Conservation (phyloP, 2,797 vertebrate species). For the Sebastes hopkinsi region DNA sequence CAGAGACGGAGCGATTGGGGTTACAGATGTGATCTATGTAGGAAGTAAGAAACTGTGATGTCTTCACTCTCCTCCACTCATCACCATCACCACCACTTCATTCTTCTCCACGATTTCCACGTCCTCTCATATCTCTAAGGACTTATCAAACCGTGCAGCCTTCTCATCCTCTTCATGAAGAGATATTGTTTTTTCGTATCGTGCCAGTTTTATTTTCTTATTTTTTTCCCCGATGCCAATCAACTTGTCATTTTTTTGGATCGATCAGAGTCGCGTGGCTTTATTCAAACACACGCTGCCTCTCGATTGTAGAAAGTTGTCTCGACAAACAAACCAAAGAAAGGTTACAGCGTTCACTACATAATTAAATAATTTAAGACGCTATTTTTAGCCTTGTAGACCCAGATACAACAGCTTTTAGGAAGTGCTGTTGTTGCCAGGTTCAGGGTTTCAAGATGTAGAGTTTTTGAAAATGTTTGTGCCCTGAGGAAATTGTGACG, state of each 20-base stretch:
- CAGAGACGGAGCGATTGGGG: slow-evolving; percentile 28
- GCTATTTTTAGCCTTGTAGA: slow-evolving; percentile 45
- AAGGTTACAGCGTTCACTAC: slow-evolving; percentile 23
- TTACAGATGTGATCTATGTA: slow-evolving; percentile 47
- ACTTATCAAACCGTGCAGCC: slow-evolving; percentile 64
- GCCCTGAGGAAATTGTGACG: not conserved
- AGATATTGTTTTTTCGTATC: slow-evolving; percentile 10
- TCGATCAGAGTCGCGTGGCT: slow-evolving; percentile 9
- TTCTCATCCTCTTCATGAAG: slow-evolving; percentile 29
- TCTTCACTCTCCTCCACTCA: slow-evolving; percentile 54
- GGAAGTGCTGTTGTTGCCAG: slow-evolving; percentile 14
- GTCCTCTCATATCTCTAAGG: slow-evolving; percentile 52
- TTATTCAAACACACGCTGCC: slow-evolving; percentile 5
- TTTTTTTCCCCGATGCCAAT: slow-evolving; percentile 17
- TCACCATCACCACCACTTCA: slow-evolving; percentile 13
- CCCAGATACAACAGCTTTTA: slow-evolving; percentile 38
- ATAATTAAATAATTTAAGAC: slow-evolving; percentile 40
- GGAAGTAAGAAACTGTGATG: slow-evolving; percentile 62
- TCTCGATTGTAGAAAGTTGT: slow-evolving; percentile 14
- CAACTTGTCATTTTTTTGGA: slow-evolving; percentile 28
- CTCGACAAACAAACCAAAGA: slow-evolving; percentile 32
- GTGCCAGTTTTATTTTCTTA: slow-evolving; percentile 2
- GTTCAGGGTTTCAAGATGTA: slow-evolving; percentile 22
- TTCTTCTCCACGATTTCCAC: not conserved
- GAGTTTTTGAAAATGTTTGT: not conserved